phyloP scores from a whole-genome alignment of 2,113 vertebrate genomes.

The Speoplatyrhinus poulsoni region DNA sequence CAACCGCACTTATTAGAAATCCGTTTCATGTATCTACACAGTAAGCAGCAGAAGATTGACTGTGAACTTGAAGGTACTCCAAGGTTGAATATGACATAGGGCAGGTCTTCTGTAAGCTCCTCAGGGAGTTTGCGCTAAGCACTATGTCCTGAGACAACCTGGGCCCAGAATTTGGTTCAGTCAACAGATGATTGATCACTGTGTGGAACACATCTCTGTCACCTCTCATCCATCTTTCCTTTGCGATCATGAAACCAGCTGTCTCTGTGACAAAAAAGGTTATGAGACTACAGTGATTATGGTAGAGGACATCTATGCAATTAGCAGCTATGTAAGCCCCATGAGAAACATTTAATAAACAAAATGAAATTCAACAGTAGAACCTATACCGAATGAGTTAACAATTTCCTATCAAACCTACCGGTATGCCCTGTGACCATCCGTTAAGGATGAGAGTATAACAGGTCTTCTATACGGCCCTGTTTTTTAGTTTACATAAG shows the following conservation, averaged over 20 bases:
- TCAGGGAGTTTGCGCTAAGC: conserved; percentile 18
- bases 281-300: not conserved
- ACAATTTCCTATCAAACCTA: too few relatives aligned
- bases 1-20: conserved; percentile 6
- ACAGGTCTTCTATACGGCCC: not conserved
- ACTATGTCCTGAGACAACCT: conserved; percentile 2
- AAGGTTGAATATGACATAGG: conserved; percentile 18
- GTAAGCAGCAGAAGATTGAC: conserved; percentile 17
- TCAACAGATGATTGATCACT: conserved; percentile 55
- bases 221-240: conserved; percentile 46
- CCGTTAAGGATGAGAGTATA: too few relatives aligned
- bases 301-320: conserved; percentile 43
- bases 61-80: not conserved
- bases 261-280: conserved; percentile 23
- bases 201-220: conserved; percentile 18
- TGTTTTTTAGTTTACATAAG: not conserved
- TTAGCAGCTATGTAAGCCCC: conserved; percentile 44
- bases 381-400: too few relatives aligned
- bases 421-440: too few relatives aligned
- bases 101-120: conserved; percentile 1
- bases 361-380: too few relatives aligned
- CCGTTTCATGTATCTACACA: conserved; percentile 4
- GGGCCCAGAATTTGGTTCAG: conserved; percentile 22
- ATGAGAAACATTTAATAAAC: conserved; percentile 18
- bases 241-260: conserved; percentile 39